Base-by-base conservation (phyloP, 2,888 invertebrate species). In the Phalera bucephala region DNA sequence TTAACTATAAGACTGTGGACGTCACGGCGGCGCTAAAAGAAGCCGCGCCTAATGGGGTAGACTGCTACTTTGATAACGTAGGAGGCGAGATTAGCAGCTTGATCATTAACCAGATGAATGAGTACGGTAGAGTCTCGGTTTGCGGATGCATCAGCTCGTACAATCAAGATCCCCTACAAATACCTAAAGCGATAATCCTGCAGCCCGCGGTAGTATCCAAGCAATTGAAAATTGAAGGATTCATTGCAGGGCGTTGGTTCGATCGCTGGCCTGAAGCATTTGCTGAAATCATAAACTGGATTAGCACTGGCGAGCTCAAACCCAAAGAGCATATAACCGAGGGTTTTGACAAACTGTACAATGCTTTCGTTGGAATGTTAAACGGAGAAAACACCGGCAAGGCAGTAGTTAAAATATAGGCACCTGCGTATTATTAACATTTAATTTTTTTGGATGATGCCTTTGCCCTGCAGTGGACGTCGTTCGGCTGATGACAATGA, bases 51-150 rank as follows among this genome's bases (percentile, higher is more conserved):
- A 77, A 93, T n/a, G 94, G 94, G 7, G 79, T 95, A 0, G 94
- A 95, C 63, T 93, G 93, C 59, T 95, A 93, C 64, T 95, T 94
- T 66, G 95, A 95, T 64, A 95, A 94, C 69, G 94, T 94, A 9
- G 94, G 93, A 15, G 94, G 94, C 3, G 91, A 92, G 37, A 83
- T 93, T 11, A 91, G 92, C 27, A 88, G 86, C 31, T 70, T 72
- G 0, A 90, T 93, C 2, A 78, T 93, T 0, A 72, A 73, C 21
- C 91, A 92, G 50, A 93, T 94, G 93, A 92, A 91, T 40, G 36
- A 35, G 0, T 57, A 15, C 40, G 94, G 94, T 0, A 80, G 94
- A 33, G 82, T 94, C 14, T 74, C 93, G 0, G 88, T 93, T 3
- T 80, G 80, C 38, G 84, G 85, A 0, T 63, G 71, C 22, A 85